These are phyloP conservation scores for Intellagama lesueurii DNA, from an alignment of 2,797 vertebrate species.

Conservation along the genomic window DNA sequence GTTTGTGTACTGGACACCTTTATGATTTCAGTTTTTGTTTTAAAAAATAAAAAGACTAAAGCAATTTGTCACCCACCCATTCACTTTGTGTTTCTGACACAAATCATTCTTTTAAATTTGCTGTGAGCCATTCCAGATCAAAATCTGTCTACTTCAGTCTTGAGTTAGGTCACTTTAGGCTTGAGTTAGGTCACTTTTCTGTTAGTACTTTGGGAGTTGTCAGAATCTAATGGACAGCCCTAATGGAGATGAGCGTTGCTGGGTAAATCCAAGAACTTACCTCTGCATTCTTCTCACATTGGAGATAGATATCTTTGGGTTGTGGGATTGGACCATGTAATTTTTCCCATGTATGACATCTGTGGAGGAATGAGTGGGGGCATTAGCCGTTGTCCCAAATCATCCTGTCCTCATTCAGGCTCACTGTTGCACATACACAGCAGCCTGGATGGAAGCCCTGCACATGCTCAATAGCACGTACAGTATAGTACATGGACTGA, in stretches of 20 bases:
- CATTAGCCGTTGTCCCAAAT: neutral
- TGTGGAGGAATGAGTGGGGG: slow-evolving; percentile 37
- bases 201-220: too few relatives aligned
- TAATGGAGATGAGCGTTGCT: neutral
- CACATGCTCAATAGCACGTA: neutral
- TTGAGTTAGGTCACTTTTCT: too few relatives aligned
- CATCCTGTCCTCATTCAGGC: neutral
- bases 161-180: too few relatives aligned
- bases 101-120: too few relatives aligned
- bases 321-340: slow-evolving; percentile 66
- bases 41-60: too few relatives aligned
- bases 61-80: too few relatives aligned
- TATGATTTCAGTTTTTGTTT: too few relatives aligned
- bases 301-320: slow-evolving; percentile 52
- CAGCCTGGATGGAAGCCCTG: neutral
- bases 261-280: slow-evolving; percentile 39
- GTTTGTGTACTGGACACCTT: too few relatives aligned
- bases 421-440: neutral
- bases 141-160: too few relatives aligned
- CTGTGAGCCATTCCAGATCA: too few relatives aligned
- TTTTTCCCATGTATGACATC: slow-evolving; percentile 51
- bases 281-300: slow-evolving; percentile 37
- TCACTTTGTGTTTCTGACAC: too few relatives aligned
- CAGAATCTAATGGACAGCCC: too few relatives aligned
- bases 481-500: neutral